These are phyloP conservation scores for Lucilia sericata DNA, from an alignment of 1,140 invertebrate species.

Conservation along the genomic window DNA sequence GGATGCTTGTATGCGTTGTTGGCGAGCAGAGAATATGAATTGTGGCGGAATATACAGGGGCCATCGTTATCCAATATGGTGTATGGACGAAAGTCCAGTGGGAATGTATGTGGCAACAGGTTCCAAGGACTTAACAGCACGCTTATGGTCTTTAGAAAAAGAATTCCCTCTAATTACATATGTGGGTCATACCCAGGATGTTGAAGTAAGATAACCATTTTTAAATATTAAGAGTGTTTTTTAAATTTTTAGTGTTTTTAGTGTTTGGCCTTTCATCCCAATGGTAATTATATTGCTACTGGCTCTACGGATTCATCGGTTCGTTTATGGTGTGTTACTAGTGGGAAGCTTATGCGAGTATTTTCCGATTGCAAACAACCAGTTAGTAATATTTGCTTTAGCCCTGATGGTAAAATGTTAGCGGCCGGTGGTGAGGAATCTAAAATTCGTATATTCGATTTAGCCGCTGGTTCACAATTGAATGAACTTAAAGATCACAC, in stretches of 20 bases:
- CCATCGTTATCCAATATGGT: slow-evolving; percentile 90
- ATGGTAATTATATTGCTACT: slow-evolving; percentile 82
- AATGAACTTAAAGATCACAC: slow-evolving; percentile 84
- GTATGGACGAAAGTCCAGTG: slow-evolving; percentile 80
- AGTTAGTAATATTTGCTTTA: slow-evolving; percentile 82
- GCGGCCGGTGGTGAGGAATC: slow-evolving; percentile 78
- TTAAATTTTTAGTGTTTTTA: slow-evolving; percentile 41
- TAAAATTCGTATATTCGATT: slow-evolving; percentile 73
- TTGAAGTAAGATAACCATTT: slow-evolving; percentile 74
- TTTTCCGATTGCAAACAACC: slow-evolving; percentile 83
- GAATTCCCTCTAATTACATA: slow-evolving; percentile 84
- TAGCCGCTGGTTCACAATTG: slow-evolving; percentile 71
- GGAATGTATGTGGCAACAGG: slow-evolving; percentile 83
- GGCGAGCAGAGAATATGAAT: slow-evolving; percentile 76
- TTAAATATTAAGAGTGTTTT: background rate
- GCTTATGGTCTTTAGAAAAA: slow-evolving; percentile 86
- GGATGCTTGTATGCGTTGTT: slow-evolving; percentile 81
- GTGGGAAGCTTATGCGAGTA: slow-evolving; percentile 78
- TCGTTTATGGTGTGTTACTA: slow-evolving; percentile 77
- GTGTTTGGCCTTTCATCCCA: slow-evolving; percentile 85
- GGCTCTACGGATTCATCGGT: slow-evolving; percentile 83
- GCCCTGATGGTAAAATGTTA: slow-evolving; percentile 83
- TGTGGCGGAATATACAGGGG: slow-evolving; percentile 81
- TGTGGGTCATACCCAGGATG: slow-evolving; percentile 84
- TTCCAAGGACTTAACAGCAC: slow-evolving; percentile 85